phyloP scores from a whole-genome alignment of 2,797 vertebrate genomes.

The Macropodus opercularis region DNA sequence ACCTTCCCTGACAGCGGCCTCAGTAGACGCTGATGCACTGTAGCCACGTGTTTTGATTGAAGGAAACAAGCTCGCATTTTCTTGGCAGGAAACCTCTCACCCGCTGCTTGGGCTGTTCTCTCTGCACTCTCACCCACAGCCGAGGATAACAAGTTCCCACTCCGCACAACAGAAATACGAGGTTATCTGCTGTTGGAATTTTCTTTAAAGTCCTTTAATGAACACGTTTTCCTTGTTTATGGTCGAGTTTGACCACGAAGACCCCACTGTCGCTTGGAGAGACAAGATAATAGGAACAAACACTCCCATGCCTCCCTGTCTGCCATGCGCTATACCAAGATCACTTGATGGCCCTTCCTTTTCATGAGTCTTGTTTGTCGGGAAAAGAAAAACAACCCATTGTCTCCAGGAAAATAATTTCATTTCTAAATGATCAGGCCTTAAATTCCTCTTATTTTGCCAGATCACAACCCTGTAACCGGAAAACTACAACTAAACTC shows the following conservation, averaged over 20 bases:
- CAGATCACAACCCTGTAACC: no score
- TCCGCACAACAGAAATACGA: constrained; percentile 11
- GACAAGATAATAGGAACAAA: neutral
- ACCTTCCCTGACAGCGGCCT: neutral
- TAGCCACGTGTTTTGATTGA: constrained; percentile 21
- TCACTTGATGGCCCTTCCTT: neutral
- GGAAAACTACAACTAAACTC: no score
- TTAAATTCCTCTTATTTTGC: no score
- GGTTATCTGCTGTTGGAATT: neutral
- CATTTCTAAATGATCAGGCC: no score
- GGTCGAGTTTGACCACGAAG: constrained; percentile 15
- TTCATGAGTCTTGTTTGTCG: neutral
- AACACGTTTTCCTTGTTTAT: constrained; percentile 28
- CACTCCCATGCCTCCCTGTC: neutral
- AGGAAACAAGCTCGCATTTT: constrained; percentile 6
- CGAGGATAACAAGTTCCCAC: constrained; percentile 26
- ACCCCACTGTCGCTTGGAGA: neutral
- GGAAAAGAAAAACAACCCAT: neutral
- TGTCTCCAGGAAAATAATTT: neutral
- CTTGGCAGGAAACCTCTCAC: constrained; percentile 22
- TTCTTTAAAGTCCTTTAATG: constrained; percentile 6
- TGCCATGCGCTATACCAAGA: constrained; percentile 5
- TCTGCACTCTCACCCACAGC: constrained; percentile 23
- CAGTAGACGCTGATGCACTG: constrained; percentile 5
- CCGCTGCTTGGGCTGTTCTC: neutral